Evolutionary conservation across 2,113 vertebrate species (phyloP).

Genomic region (Chaenocephalus aceratus): DNA sequence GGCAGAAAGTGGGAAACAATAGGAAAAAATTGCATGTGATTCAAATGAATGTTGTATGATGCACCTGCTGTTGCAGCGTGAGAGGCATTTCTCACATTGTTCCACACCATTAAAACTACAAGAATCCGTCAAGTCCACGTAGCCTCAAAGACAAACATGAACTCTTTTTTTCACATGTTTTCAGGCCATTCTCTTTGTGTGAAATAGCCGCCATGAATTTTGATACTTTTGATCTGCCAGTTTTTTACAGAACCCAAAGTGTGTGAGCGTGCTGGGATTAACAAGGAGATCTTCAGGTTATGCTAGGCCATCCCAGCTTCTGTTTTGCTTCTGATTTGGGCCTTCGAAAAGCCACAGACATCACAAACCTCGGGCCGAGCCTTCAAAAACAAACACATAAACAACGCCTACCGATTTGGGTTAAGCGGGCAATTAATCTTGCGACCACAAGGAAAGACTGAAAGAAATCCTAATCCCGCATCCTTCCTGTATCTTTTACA

Average conservation of each 20-base stretch:
- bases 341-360: conserved; percentile 58
- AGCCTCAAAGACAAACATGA: conserved; percentile 35
- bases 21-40: neutral
- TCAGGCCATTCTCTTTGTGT: conserved; percentile 45
- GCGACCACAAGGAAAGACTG: conserved; percentile 31
- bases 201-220: conserved; percentile 39
- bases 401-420: conserved; percentile 58
- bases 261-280: conserved; percentile 17
- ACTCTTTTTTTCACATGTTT: conserved; percentile 50
- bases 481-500: conserved; percentile 6
- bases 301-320: conserved; percentile 17
- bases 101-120: conserved; percentile 69
- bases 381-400: conserved; percentile 65
- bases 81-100: conserved; percentile 68
- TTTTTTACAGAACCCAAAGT: conserved; percentile 30
- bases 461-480: conserved; percentile 35
- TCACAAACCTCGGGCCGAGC: conserved; percentile 49
- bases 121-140: conserved; percentile 49
- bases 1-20: conserved; percentile 14
- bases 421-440: conserved; percentile 51
- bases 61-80: conserved; percentile 35
- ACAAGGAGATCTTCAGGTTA: conserved; percentile 36
- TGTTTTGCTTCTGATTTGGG: conserved; percentile 38
- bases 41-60: conserved; percentile 49
- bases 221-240: conserved; percentile 42